Base-by-base conservation (phyloP, 1,140 invertebrate species). In the Wasmannia auropunctata region DNA sequence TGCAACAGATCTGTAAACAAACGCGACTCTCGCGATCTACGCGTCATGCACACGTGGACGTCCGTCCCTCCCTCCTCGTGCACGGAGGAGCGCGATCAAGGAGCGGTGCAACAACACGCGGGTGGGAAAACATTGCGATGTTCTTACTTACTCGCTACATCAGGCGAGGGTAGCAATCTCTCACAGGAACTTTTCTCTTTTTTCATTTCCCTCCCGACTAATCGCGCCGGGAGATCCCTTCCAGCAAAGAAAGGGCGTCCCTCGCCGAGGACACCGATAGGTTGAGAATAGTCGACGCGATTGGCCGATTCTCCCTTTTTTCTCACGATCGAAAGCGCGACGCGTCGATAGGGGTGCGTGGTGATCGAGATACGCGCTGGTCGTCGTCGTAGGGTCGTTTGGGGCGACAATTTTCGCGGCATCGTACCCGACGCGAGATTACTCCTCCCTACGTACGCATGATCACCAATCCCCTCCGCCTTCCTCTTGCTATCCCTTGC, bases 31-130 rank as follows among this genome's bases (percentile, higher is more conserved):
- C 28, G 43, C 76, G 22, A 80, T 80, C 22, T 69, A 80, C 63
- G 63, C 46, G 5, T 80, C 65, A 72, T 28, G 49, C 19, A 83
- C 79, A 83, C 79, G 79, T 83, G 79, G 79, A 83, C 31, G 25
- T 72, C 6, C 14, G 6, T 51, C 19, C 34, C 40, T 65, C 34
- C 46, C 22, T 34, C 6, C 8, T 54, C 14, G 8, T 80, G 34
- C 37, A 81, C 22, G 37, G 34, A 49, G 58, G 40, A 67, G 49
- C 67, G 31, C 19, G 67, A 46, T 69, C 63, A 14, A 81, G n/a
- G 25, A 69, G 49, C 7, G 25, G 6, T 19, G 34, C 65, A 34
- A 70, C 34, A 37, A 43, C 46, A 79, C 22, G 43, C 43, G 22
- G 25, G 14, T n/a, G 22, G 37, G 14, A 43, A 28, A 11, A 54